These are phyloP conservation scores for Lucinisca nassula DNA, from an alignment of 2,888 invertebrate species.

Conservation along the genomic window DNA sequence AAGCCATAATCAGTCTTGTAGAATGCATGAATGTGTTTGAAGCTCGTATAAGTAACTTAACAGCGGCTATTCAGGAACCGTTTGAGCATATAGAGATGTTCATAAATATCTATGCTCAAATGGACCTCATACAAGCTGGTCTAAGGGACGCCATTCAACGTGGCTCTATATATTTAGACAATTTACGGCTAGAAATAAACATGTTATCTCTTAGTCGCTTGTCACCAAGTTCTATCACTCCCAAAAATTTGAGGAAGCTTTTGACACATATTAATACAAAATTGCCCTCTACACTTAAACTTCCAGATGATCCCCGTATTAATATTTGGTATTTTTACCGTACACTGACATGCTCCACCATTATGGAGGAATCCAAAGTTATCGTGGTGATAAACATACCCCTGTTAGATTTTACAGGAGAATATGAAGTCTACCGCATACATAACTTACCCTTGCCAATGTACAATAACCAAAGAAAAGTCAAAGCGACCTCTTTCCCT, in stretches of 20 bases:
- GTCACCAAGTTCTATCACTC: conserved; percentile 12
- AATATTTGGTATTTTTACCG: conserved; percentile 43
- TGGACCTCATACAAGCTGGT: conserved; percentile 7
- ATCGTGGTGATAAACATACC: neutral
- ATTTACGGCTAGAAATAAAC: conserved; percentile 23
- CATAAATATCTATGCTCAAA: conserved; percentile 22
- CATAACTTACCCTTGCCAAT: neutral
- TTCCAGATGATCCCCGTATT: conserved; percentile 18
- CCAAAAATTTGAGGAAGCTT: neutral
- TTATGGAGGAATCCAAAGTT: conserved; percentile 16
- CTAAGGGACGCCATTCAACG: neutral
- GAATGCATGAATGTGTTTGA: conserved; percentile 8
- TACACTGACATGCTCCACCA: neutral
- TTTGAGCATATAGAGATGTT: conserved; percentile 13
- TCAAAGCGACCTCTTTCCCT: neutral
- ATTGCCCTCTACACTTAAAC: conserved; percentile 7
- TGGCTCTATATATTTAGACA: neutral
- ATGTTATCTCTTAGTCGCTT: conserved; percentile 1
- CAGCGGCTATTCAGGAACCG: neutral
- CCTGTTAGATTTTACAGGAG: neutral
- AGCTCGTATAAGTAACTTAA: neutral
- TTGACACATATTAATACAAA: conserved; percentile 17
- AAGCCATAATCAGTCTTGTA: conserved; percentile 9
- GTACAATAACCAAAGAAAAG: neutral
- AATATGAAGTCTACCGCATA: neutral